Conservation (phyloP, 2,797 vertebrate genomes). For the Hyperoplus immaculatus region DNA sequence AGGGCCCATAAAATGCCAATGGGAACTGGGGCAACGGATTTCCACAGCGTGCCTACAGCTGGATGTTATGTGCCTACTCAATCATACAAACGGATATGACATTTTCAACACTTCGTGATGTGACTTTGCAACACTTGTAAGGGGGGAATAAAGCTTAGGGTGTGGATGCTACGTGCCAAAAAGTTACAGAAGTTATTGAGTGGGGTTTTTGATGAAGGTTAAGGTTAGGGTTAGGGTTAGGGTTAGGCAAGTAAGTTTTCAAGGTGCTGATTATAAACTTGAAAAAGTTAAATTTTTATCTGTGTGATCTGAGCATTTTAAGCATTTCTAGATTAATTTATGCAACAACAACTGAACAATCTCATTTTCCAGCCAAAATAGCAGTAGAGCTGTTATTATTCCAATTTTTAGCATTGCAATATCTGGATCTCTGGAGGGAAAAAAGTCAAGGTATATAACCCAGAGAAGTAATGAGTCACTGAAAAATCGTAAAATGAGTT, state of each 20-base stretch:
- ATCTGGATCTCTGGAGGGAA: background rate
- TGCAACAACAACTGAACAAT: conserved; percentile 16
- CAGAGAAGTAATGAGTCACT: background rate
- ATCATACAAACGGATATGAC: conserved; percentile 24
- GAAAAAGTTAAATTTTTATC: conserved; percentile 23
- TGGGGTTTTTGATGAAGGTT: background rate
- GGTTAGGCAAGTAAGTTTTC: background rate
- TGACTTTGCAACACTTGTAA: background rate
- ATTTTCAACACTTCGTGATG: conserved; percentile 28
- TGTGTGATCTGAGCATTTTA: background rate
- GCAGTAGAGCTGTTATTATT: conserved; percentile 27
- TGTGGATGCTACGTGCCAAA: background rate
- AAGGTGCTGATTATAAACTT: conserved; percentile 43
- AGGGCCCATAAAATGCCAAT: conserved; percentile 39
- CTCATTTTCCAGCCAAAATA: conserved; percentile 22
- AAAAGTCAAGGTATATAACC: background rate
- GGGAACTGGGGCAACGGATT: conserved; percentile 52
- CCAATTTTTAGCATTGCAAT: background rate
- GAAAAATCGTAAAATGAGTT: background rate
- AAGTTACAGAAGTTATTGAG: background rate
- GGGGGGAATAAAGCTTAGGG: background rate
- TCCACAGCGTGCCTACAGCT: conserved; percentile 11
- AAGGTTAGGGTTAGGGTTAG: no score
- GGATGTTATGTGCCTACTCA: conserved; percentile 16
- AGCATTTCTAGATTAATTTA: conserved; percentile 9